Percentiles rank a stretch among this genome's conserved stretches.
phyloP scores from a whole-genome alignment of 2,113 vertebrate genomes.

The Melozone crissalis region DNA sequence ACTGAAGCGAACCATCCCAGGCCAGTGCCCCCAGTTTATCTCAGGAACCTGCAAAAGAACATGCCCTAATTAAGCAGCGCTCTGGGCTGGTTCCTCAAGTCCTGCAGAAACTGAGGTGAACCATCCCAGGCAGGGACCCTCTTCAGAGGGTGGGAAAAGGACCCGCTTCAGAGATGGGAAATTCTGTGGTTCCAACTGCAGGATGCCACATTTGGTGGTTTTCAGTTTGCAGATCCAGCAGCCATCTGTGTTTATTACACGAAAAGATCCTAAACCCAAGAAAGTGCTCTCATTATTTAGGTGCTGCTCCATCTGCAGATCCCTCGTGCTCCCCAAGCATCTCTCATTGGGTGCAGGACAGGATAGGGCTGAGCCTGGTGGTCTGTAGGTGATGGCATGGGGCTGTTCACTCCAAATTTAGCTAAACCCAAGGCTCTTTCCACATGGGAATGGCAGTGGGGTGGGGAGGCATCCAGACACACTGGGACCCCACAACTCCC shows the following conservation, averaged over 20 bases:
- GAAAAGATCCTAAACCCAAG: neutral
- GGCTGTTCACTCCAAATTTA: neutral
- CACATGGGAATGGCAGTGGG: rapidly evolving
- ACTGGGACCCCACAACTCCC: neutral
- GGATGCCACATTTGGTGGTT: too few relatives aligned
- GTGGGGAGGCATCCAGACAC: neutral
- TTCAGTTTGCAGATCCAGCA: neutral
- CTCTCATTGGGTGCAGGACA: rapidly evolving
- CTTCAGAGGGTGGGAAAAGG: too few relatives aligned
- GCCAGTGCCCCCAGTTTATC: neutral
- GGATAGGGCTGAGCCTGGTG: neutral
- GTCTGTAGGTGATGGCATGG: neutral
- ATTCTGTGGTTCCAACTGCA: neutral
- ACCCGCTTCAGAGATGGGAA: neutral
- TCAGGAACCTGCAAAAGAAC: neutral
- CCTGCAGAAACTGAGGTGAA: neutral
- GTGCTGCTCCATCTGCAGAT: neutral
- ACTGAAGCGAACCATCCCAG: neutral
- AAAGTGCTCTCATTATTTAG: rapidly evolving
- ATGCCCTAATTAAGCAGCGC: neutral
- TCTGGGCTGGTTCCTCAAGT: neutral
- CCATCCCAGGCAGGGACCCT: neutral
- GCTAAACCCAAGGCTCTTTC: neutral
- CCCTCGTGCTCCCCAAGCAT: rapidly evolving
- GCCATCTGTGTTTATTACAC: neutral